A percentile compares a stretch with the other conserved stretches of the same genome.
phyloP scores from a whole-genome alignment of 2,888 invertebrate species.

The Cantharis nigra region DNA sequence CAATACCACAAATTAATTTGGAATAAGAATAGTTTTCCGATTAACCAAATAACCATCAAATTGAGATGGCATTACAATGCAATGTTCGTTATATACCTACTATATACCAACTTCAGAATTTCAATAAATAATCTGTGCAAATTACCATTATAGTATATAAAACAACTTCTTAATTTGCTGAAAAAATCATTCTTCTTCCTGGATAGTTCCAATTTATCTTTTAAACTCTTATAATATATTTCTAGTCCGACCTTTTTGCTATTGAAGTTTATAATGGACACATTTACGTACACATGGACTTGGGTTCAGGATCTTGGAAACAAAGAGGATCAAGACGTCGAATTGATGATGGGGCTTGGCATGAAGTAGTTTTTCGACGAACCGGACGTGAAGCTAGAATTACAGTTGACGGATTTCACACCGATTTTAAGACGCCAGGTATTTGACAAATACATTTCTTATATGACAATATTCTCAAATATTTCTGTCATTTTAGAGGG shows the following conservation, averaged over 20 bases:
- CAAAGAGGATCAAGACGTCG: slow-evolving; percentile 80
- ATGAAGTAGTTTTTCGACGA: slow-evolving; percentile 83
- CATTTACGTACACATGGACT: slow-evolving; percentile 88
- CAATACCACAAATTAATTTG: neutral
- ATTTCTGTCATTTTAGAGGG: slow-evolving; percentile 63
- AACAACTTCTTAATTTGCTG: neutral
- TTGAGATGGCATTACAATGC: neutral
- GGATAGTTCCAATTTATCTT: neutral
- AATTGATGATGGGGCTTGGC: slow-evolving; percentile 92
- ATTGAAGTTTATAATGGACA: slow-evolving; percentile 94
- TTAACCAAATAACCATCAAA: neutral
- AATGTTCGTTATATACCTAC: neutral
- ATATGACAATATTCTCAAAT: slow-evolving; percentile 23
- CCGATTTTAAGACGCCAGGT: slow-evolving; percentile 89
- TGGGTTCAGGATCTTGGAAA: slow-evolving; percentile 89
- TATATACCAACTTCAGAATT: no score
- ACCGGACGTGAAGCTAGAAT: slow-evolving; percentile 84
- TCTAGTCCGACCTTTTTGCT: slow-evolving; percentile 87
- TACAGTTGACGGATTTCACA: slow-evolving; percentile 84
- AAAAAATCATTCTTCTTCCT: neutral
- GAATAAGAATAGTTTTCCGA: neutral
- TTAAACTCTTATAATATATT: slow-evolving; percentile 18
- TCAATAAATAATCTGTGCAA: no score
- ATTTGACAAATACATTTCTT: slow-evolving; percentile 31
- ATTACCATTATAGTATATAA: neutral